Base-by-base conservation (phyloP, 2,888 invertebrate species). In the Meganola albula region DNA sequence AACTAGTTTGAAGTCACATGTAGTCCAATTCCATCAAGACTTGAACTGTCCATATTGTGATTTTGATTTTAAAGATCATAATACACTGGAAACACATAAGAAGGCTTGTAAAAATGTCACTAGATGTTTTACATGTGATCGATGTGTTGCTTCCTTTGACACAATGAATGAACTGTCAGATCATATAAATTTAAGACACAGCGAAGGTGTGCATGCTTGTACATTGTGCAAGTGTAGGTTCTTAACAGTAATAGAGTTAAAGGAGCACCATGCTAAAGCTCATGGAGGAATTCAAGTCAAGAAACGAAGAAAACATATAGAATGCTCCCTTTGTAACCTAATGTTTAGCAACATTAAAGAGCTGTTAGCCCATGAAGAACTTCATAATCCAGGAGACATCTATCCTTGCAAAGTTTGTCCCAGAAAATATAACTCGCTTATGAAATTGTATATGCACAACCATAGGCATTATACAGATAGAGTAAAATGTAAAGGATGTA, bases 281-380 rank as follows among this genome's bases (percentile, higher is more conserved):
- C 73, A 74, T 10, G 65, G 55, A 7, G 65, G 65, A 2, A 54
- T 71, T 12, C 68, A 71, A 39, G 58, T 54, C 22, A 72, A 68
- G 37, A 64, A 67, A 27, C 48, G 69, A 6, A 51, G 65, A 9
- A 65, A 60, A 12, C 62, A 63, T 4, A 62, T 71, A 3, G 64
- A 66, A 34, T 75, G 74, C 36, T 62, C 67, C 0, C 16, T 74
- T 1, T 75, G 74, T 16, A 49, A 68, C 16, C 38, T 59, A 5
- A 63, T 61, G 36, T 69, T 67, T 18, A 62, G 45, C 11, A 66
- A 53, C 12, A 44, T 61, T 6, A 65, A 58, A 34, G 61, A 66
- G 27, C 56, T 73, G 40, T 32, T 55, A 3, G 33, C 63, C 16
- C 74, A 74, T 38, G 62, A 68, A 13, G 40, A 58, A 24, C 18